phyloP scores from a whole-genome alignment of 2,797 vertebrate species.

The Mormyrops attenuatus region DNA sequence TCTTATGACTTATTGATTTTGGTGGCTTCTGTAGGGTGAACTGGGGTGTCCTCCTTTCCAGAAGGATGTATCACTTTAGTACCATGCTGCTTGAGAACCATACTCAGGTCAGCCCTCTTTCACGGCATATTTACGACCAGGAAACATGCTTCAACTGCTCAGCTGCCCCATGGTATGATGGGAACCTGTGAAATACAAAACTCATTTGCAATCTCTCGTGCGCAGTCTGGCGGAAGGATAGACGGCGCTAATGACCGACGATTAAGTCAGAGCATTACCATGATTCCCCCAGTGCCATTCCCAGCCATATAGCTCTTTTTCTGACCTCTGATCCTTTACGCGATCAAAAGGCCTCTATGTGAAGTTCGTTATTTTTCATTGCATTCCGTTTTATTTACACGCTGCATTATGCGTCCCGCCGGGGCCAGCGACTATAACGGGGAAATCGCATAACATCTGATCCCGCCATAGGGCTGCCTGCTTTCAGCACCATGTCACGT shows the following conservation, averaged over 20 bases:
- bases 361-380: background rate
- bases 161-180: background rate
- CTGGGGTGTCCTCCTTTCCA: background rate
- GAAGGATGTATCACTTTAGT: background rate
- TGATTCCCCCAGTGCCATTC: background rate
- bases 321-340: background rate
- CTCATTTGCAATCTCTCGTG: background rate
- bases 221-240: background rate
- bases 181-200: background rate
- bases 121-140: background rate
- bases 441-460: background rate
- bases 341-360: background rate
- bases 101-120: background rate
- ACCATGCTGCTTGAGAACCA: background rate
- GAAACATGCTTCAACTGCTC: no score
- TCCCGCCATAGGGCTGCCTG: background rate
- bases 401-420: no score
- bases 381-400: background rate
- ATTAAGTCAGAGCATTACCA: background rate
- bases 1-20: background rate
- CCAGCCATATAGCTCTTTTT: background rate
- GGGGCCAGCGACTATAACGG: background rate
- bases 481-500: background rate
- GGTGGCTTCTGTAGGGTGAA: background rate
- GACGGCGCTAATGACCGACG: background rate